These are phyloP conservation scores for Ceuthmochares aereus DNA, from an alignment of 2,113 vertebrate species.

Conservation along the genomic window DNA sequence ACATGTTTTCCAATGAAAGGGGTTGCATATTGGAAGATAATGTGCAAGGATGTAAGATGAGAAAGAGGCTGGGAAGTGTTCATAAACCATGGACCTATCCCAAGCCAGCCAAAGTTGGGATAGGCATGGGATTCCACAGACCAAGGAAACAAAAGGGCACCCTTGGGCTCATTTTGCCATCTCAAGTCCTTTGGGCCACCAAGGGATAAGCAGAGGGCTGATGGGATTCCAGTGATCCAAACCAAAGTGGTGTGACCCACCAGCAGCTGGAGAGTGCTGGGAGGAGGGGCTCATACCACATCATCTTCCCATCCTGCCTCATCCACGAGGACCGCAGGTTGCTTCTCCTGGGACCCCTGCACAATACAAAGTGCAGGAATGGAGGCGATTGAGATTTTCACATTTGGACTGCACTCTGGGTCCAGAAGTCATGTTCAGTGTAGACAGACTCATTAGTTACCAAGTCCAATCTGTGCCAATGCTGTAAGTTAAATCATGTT, in stretches of 20 bases:
- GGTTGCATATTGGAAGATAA: not conserved
- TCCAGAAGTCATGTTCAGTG: not conserved
- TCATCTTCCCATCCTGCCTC: not conserved
- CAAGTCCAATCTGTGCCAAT: not conserved
- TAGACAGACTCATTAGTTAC: not conserved
- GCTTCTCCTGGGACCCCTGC: accelerated
- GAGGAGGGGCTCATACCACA: accelerated
- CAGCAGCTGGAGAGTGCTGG: not conserved
- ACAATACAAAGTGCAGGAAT: not conserved
- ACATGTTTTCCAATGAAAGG: not conserved
- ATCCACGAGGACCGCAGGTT: not conserved
- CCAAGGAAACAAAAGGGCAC: not conserved
- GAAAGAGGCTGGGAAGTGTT: not conserved
- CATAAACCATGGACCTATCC: not conserved
- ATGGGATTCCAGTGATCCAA: not conserved
- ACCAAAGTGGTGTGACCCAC: not conserved
- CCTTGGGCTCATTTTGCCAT: not conserved
- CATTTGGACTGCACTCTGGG: accelerated
- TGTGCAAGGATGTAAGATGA: not conserved
- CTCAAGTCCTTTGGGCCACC: not conserved
- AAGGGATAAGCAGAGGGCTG: not conserved
- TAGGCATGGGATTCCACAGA: not conserved
- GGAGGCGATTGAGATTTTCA: accelerated
- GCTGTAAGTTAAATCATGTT: not conserved
- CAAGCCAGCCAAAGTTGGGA: accelerated